Conservation (phyloP, 1,140 invertebrate genomes). For the Macrobrachium rosenbergii region DNA sequence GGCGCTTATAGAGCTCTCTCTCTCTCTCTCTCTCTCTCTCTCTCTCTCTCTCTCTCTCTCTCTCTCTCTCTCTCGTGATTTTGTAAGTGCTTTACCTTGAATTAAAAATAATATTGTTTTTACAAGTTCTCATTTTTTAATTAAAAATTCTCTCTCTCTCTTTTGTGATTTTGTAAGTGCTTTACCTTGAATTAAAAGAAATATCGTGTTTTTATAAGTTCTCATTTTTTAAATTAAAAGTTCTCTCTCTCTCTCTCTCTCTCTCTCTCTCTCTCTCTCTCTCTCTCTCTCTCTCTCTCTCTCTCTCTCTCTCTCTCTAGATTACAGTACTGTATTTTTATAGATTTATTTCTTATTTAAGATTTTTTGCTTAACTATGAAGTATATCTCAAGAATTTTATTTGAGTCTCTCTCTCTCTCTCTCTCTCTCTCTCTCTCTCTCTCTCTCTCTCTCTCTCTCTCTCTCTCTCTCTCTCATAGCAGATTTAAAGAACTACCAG, state of each 20-base stretch:
- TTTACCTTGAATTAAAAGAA: neutral
- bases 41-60: slow-evolving; percentile 29
- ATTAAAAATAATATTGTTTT: neutral
- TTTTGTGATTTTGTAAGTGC: neutral
- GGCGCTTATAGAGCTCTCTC: neutral
- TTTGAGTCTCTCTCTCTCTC: slow-evolving; percentile 20
- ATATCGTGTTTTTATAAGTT: neutral
- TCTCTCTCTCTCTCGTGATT: too few species aligned
- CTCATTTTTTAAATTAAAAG: neutral
- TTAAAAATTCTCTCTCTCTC: slow-evolving; percentile 1
- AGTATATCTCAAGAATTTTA: too few species aligned
- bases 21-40: slow-evolving; percentile 32
- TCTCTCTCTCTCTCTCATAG: neutral
- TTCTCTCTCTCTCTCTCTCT: slow-evolving; percentile 17
- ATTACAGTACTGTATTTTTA: too few species aligned
- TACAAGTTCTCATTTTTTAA: neutral
- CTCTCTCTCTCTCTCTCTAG: neutral
- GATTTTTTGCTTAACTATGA: too few species aligned
- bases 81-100: neutral
- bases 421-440: slow-evolving; percentile 3
- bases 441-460: neutral
- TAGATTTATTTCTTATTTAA: too few species aligned
- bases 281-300: neutral
- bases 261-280: neutral
- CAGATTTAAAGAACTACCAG: too few species aligned